Evolutionary conservation across 2,888 invertebrate species (phyloP).

Genomic region (Eupithecia subumbrata): DNA sequence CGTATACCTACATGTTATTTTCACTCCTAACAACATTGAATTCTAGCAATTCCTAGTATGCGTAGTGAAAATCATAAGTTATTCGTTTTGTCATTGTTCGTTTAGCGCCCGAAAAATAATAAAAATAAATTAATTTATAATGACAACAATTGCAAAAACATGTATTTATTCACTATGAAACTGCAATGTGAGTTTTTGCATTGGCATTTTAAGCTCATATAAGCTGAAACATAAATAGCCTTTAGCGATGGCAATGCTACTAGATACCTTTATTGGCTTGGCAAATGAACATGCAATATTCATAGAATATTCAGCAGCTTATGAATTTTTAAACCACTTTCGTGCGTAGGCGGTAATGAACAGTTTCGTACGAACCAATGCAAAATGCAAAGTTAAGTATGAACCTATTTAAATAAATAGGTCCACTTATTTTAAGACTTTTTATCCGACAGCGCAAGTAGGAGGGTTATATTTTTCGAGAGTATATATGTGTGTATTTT

Average conservation of each 20-base stretch:
- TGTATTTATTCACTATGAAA: background rate
- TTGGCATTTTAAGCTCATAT: background rate
- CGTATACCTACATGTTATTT: too few species aligned
- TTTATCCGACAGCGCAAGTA: too few species aligned
- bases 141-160: too few species aligned
- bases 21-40: too few species aligned
- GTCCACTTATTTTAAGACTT: background rate
- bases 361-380: conserved; percentile 20
- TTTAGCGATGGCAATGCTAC: conserved; percentile 27
- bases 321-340: conserved; percentile 47
- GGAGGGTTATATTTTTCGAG: too few species aligned
- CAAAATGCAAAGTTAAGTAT: conserved; percentile 11
- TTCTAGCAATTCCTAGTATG: too few species aligned
- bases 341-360: conserved; percentile 32
- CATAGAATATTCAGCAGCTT: conserved; percentile 50
- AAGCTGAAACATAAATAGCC: conserved; percentile 27
- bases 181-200: background rate
- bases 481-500: too few species aligned
- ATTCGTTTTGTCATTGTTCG: too few species aligned
- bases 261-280: conserved; percentile 42
- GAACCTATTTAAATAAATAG: background rate
- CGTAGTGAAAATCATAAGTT: too few species aligned
- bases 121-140: too few species aligned
- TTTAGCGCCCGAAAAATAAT: too few species aligned
- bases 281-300: conserved; percentile 48